A percentile compares a stretch with the other conserved stretches of the same genome.
Evolutionary conservation across 2,113 vertebrate genomes (phyloP).

Genomic region (Pituophis catenifer): DNA sequence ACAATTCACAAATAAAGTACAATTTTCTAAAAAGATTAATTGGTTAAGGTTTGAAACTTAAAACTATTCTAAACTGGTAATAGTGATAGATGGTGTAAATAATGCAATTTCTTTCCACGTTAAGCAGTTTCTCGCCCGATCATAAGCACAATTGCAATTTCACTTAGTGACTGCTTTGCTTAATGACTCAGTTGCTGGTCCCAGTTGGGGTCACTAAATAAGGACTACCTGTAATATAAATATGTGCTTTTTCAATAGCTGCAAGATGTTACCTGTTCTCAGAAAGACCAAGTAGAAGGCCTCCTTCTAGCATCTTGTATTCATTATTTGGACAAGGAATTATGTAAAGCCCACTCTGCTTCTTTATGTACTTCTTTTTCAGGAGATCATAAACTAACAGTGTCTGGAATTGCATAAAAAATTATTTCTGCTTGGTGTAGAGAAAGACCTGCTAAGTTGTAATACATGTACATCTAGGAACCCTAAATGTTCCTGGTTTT

Average conservation of each 20-base stretch:
- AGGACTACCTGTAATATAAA: not conserved
- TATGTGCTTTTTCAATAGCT: not conserved
- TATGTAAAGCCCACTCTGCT: conserved; percentile 58
- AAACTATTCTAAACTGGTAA: not conserved
- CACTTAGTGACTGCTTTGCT: not conserved
- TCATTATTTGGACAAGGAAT: conserved; percentile 66
- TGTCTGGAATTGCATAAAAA: conserved; percentile 40
- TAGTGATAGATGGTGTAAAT: not conserved
- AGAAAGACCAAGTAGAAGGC: conserved; percentile 65
- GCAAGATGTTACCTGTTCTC: conserved; percentile 63
- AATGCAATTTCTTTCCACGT: not conserved
- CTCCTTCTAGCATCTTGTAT: conserved; percentile 57
- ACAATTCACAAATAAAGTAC: not conserved
- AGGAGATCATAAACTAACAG: conserved; percentile 67
- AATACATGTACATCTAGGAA: not conserved
- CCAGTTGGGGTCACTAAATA: not conserved
- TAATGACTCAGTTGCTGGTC: not conserved
- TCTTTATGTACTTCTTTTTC: conserved; percentile 66
- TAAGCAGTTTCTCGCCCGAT: not conserved
- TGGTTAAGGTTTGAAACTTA: conserved; percentile 1
- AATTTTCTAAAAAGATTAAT: not conserved
- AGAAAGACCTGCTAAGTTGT: not conserved
- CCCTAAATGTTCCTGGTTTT: not conserved
- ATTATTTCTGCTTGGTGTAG: conserved; percentile 1
- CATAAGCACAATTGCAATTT: not conserved